Evolutionary conservation across 2,888 invertebrate genomes (phyloP).

Genomic region (Coenonympha arcania): DNA sequence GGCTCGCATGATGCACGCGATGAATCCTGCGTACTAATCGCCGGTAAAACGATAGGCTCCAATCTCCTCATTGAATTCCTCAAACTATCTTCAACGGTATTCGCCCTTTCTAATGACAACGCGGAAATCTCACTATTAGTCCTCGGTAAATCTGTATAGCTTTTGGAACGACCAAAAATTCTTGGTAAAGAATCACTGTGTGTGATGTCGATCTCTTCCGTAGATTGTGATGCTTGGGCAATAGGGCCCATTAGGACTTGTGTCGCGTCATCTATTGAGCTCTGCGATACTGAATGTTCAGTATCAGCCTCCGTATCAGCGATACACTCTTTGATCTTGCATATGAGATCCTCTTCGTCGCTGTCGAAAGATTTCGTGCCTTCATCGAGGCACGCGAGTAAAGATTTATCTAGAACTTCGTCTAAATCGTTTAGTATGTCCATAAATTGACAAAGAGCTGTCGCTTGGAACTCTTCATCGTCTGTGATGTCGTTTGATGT

Average conservation of each 20-base stretch:
- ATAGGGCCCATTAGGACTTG: constrained; percentile 51
- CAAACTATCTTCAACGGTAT: constrained; percentile 50
- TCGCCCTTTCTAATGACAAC: constrained; percentile 49
- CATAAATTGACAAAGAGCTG: constrained; percentile 69
- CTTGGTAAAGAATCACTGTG: constrained; percentile 36
- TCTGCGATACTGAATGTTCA: constrained; percentile 45
- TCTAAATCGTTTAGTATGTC: constrained; percentile 75
- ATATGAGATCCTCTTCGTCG: constrained; percentile 66
- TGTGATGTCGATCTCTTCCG: constrained; percentile 39
- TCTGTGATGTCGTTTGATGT: constrained; percentile 57
- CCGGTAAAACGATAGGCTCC: constrained; percentile 63
- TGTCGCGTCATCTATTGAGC: constrained; percentile 57
- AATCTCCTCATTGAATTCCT: constrained; percentile 65
- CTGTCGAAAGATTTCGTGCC: constrained; percentile 52
- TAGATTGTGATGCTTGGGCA: constrained; percentile 35
- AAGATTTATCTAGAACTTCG: constrained; percentile 73
- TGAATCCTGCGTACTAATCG: constrained; percentile 48
- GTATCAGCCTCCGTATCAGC: constrained; percentile 41
- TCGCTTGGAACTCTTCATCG: constrained; percentile 67
- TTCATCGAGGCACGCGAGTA: constrained; percentile 63
- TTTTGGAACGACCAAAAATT: constrained; percentile 56
- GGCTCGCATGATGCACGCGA: constrained; percentile 53
- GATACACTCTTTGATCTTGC: constrained; percentile 61
- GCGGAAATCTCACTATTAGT: constrained; percentile 42
- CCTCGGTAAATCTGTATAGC: constrained; percentile 55